Evolutionary conservation across 2,113 vertebrate genomes (phyloP).

Genomic region (Herpetotheres cachinnans): DNA sequence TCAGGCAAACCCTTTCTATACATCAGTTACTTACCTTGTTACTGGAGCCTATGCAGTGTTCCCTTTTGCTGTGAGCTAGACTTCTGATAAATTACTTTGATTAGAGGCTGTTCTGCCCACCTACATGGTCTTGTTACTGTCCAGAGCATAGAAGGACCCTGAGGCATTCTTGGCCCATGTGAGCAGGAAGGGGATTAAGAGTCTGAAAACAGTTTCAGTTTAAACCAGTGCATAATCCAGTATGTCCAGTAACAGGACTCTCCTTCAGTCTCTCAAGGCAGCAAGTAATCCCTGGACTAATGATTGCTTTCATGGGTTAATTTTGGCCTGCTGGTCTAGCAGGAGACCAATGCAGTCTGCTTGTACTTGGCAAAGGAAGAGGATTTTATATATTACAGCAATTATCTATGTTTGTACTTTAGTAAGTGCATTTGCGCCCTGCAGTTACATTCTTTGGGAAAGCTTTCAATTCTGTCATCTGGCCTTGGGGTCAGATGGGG

Average conservation of each 20-base stretch:
- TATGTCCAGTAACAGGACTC: not conserved
- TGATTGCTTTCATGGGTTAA: not conserved
- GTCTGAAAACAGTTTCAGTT: not conserved
- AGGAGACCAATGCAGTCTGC: not conserved
- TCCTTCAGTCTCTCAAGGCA: not conserved
- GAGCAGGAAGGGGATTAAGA: not conserved
- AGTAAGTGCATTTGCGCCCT: not conserved
- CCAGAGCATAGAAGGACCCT: not conserved
- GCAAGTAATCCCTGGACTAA: not conserved
- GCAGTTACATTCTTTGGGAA: not conserved
- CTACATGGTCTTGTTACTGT: accelerated
- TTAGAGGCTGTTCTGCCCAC: not conserved
- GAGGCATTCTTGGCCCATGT: not conserved
- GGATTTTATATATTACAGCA: not conserved
- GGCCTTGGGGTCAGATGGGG: not conserved
- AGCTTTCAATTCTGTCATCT: not conserved
- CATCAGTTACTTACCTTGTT: not conserved
- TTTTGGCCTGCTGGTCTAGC: not conserved
- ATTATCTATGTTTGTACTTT: not conserved
- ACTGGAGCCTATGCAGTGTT: not conserved
- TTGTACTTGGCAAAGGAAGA: not conserved
- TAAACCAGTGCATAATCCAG: not conserved
- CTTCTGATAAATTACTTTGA: not conserved
- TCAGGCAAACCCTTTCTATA: not conserved
- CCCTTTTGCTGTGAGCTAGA: not conserved